Evolutionary conservation across 1,140 invertebrate genomes (phyloP).

Genomic region (Hylaeus anthracinus): DNA sequence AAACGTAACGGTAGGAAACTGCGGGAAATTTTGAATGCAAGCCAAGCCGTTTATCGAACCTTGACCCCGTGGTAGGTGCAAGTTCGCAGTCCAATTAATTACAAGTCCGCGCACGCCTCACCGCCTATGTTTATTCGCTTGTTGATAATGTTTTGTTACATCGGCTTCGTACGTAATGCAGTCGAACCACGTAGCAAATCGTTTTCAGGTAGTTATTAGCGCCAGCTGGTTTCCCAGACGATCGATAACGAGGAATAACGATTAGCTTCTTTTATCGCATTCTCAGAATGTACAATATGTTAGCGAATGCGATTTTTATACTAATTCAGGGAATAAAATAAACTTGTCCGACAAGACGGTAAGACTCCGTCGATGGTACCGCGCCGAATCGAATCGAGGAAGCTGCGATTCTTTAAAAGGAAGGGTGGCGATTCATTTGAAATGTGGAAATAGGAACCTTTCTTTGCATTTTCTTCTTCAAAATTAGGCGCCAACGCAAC

Average conservation of each 20-base stretch:
- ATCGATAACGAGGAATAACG: neutral
- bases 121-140: conserved; percentile 9
- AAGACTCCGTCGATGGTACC: neutral
- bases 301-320: conserved; percentile 6
- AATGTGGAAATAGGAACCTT: no score
- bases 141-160: conserved; percentile 35
- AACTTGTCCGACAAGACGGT: neutral
- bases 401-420: no score
- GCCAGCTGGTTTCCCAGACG: conserved; percentile 10
- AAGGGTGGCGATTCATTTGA: neutral
- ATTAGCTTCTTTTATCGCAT: conserved; percentile 19
- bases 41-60: conserved; percentile 38
- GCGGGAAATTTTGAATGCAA: conserved; percentile 50
- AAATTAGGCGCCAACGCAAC: no score
- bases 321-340: neutral
- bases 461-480: no score
- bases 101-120: conserved; percentile 19
- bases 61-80: conserved; percentile 41
- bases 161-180: conserved; percentile 14
- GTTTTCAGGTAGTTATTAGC: conserved; percentile 24
- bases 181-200: neutral
- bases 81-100: conserved; percentile 28
- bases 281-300: conserved; percentile 15
- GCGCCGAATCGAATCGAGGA: neutral
- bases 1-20: conserved; percentile 31